Conservation (phyloP, 2,113 vertebrate species). For the Dipodomys merriami region DNA sequence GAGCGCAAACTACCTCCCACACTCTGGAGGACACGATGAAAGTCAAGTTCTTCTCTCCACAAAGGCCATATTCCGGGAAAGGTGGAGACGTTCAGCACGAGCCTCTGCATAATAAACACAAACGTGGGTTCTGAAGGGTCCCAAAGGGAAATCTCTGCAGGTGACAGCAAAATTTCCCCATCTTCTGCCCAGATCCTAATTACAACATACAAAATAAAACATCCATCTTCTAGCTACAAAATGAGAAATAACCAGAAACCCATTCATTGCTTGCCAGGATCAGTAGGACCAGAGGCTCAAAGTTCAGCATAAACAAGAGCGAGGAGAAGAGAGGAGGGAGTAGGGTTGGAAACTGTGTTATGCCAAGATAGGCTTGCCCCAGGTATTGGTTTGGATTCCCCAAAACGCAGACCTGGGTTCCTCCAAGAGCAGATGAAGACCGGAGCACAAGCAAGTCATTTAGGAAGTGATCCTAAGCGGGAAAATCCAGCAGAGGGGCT, state of each 20-base stretch:
- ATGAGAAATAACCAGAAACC: no score
- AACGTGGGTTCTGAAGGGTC: constrained; percentile 77
- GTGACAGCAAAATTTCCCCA: constrained; percentile 67
- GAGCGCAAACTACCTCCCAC: constrained; percentile 50
- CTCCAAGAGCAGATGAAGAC: background rate
- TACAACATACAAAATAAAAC: constrained; percentile 63
- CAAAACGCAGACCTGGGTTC: background rate
- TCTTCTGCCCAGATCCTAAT: constrained; percentile 51
- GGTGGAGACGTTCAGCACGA: constrained; percentile 59
- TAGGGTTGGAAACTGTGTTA: background rate
- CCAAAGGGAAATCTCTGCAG: constrained; percentile 71
- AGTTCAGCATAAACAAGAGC: background rate
- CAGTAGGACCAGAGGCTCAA: background rate
- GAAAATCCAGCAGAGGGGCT: background rate
- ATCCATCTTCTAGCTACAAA: background rate
- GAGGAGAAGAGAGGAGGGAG: background rate
- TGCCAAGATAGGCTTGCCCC: background rate
- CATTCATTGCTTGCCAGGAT: background rate
- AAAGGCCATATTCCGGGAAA: constrained; percentile 73
- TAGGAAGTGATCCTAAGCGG: background rate
- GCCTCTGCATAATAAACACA: constrained; percentile 77
- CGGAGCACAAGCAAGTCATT: background rate
- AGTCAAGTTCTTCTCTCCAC: constrained; percentile 71
- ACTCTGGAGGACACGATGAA: constrained; percentile 76
- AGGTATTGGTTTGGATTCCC: background rate